A percentile compares a stretch with the other conserved stretches of the same genome.
These are phyloP conservation scores for Drosophila fulvimacula DNA, from an alignment of 2,888 invertebrate species.

Conservation along the genomic window DNA sequence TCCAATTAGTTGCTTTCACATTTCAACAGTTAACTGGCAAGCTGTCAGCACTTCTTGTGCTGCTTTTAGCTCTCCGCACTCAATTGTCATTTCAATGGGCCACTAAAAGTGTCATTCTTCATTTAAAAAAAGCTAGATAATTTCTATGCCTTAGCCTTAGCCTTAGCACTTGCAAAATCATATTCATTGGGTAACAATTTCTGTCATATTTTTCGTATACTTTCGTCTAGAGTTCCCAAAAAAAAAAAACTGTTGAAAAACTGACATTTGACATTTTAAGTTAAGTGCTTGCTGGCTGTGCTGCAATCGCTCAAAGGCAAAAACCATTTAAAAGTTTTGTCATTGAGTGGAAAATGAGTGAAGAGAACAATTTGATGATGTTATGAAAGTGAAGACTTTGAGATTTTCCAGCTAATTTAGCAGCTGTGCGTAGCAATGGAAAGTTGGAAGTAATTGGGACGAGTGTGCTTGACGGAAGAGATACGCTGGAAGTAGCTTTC, in stretches of 20 bases:
- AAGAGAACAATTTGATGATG: constrained; percentile 47
- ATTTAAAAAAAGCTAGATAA: constrained; percentile 57
- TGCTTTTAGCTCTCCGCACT: constrained; percentile 25
- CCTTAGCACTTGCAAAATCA: constrained; percentile 46
- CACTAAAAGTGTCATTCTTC: constrained; percentile 73
- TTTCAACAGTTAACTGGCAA: constrained; percentile 56
- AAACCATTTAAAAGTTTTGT: constrained; percentile 73
- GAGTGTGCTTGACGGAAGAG: not conserved
- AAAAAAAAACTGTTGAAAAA: not conserved
- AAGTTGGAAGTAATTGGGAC: constrained; percentile 18
- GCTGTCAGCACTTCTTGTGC: constrained; percentile 60
- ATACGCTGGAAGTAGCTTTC: not conserved
- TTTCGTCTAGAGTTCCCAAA: not conserved
- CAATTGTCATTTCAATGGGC: constrained; percentile 55
- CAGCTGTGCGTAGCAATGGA: constrained; percentile 48
- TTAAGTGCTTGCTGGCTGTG: constrained; percentile 52
- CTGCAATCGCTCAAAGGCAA: constrained; percentile 71
- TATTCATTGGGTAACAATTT: constrained; percentile 31
- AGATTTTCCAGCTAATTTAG: constrained; percentile 59
- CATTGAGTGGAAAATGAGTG: constrained; percentile 44
- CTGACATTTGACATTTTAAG: constrained; percentile 68
- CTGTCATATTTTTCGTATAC: constrained; percentile 1
- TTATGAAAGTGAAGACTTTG: constrained; percentile 47
- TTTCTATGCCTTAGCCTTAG: constrained; percentile 47
- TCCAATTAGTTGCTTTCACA: constrained; percentile 68